Conservation (phyloP, 2,797 vertebrate species). For the Enteromius fasciolatus region DNA sequence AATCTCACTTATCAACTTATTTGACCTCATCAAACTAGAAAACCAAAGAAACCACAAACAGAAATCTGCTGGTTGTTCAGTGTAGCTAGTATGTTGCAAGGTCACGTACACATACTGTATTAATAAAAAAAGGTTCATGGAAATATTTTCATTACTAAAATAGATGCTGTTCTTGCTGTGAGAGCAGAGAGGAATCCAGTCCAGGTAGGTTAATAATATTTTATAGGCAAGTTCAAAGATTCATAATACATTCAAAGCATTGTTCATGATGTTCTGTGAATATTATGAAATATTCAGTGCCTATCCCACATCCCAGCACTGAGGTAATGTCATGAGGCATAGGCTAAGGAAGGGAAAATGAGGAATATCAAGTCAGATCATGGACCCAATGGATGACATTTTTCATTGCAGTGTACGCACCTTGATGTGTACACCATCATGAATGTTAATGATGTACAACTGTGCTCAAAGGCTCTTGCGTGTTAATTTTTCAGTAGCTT, state of each 20-base stretch:
- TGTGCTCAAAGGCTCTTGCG: background rate
- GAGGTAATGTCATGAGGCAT: background rate
- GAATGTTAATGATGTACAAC: constrained; percentile 22
- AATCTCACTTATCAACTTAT: too few relatives aligned
- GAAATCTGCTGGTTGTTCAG: background rate
- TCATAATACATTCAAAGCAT: background rate
- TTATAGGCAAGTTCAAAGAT: background rate
- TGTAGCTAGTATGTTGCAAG: background rate
- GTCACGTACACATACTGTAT: background rate
- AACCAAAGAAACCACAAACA: background rate
- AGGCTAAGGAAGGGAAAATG: background rate
- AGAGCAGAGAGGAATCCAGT: background rate
- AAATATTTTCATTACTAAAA: background rate
- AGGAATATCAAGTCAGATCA: background rate
- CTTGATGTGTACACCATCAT: constrained; percentile 3
- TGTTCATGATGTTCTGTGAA: background rate
- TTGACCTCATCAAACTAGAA: background rate
- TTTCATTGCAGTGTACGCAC: background rate
- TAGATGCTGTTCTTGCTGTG: background rate
- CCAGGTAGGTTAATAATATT: background rate
- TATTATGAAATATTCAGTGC: constrained; percentile 20
- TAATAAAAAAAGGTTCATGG: background rate
- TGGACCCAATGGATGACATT: constrained; percentile 4
- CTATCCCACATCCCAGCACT: background rate
- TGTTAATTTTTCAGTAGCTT: constrained; percentile 2